Base-by-base conservation (phyloP, 1,140 invertebrate species). In the Drusus annulatus region DNA sequence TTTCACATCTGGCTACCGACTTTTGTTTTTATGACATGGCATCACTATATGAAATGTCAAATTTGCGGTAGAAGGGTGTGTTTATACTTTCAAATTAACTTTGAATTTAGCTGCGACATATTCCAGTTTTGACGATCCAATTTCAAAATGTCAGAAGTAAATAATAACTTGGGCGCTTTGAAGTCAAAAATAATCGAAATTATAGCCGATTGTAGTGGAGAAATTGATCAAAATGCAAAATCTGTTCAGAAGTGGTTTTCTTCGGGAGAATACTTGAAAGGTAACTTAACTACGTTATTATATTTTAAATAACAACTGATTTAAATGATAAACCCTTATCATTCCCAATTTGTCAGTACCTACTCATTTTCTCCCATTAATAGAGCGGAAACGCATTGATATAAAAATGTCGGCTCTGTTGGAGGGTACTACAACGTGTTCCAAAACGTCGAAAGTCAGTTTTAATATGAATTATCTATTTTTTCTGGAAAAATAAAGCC, bases 211-310 rank as follows among this genome's bases (percentile, higher is more conserved):
- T 65, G 36, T 69, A 17, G n/a, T 23, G 31, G 23, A 45, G 45
- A 69, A 7, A 50, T 69, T 10, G 36, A 19, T 17, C 17, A 45
- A 69, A 69, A 69, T 69, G 65, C 31, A 69, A 45, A 69, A 69
- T 69, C 36, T 36, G 36, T 81, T n/a, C 60, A 76, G 25, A 50
- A 79, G 23, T 81, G 80, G 80, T 68, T 81, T 56, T 63, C 45
- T 8, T 81, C 80, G 7, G 36, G 62, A 45, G 73, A 79, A 50
- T 79, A 76, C 60, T 31, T 79, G 25, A 69, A 75, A 68, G 80
- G 80, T 81, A 58, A 25, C 5, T 13, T 36, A 45, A 45, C 8
- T 45, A 28, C 2, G 36, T 45, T 45, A 45, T 1, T 45, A 10
- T 8, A 45, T 45, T 45, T 13, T 45, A 45, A 45, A 45, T 45